phyloP scores from a whole-genome alignment of 2,797 vertebrate species.

The Oryzias sinensis region DNA sequence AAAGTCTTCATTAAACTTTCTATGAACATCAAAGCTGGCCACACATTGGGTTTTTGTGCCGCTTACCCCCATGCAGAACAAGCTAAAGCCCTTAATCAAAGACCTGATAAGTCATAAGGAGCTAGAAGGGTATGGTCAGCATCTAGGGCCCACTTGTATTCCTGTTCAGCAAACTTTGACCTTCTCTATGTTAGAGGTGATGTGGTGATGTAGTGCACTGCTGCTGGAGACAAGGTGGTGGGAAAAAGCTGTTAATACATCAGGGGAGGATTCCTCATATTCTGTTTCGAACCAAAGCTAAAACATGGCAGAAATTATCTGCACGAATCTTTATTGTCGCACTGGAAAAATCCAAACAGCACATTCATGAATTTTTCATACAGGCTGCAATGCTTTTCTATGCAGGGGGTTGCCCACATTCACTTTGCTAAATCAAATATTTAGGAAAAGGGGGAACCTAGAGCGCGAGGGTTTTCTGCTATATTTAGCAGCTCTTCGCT shows the following conservation, averaged over 20 bases:
- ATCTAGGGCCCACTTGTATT: slow-evolving; percentile 10
- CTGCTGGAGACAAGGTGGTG: too few relatives aligned
- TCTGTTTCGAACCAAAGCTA: too few relatives aligned
- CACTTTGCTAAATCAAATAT: slow-evolving; percentile 56
- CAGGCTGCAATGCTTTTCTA: slow-evolving; percentile 18
- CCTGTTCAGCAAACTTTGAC: slow-evolving; percentile 13
- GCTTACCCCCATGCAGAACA: slow-evolving; percentile 9
- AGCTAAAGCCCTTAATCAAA: slow-evolving; percentile 46
- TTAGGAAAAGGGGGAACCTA: slow-evolving; percentile 41
- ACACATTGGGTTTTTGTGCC: slow-evolving; percentile 28
- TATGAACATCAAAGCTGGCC: slow-evolving; percentile 50
- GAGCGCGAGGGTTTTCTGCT: slow-evolving; percentile 28
- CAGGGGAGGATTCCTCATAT: too few relatives aligned
- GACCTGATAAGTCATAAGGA: slow-evolving; percentile 54
- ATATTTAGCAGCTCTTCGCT: slow-evolving; percentile 35
- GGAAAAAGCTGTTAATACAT: too few relatives aligned
- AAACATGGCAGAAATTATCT: not conserved
- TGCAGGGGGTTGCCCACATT: slow-evolving; percentile 45
- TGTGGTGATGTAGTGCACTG: too few relatives aligned
- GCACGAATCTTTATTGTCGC: not conserved
- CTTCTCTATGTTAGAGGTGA: not conserved
- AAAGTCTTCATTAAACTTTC: slow-evolving; percentile 31
- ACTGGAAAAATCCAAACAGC: slow-evolving; percentile 22
- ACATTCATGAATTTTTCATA: slow-evolving; percentile 39
- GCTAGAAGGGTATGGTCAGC: slow-evolving; percentile 17